Evolutionary conservation across 2,113 vertebrate genomes (phyloP).

Genomic region (Plecotus auritus): DNA sequence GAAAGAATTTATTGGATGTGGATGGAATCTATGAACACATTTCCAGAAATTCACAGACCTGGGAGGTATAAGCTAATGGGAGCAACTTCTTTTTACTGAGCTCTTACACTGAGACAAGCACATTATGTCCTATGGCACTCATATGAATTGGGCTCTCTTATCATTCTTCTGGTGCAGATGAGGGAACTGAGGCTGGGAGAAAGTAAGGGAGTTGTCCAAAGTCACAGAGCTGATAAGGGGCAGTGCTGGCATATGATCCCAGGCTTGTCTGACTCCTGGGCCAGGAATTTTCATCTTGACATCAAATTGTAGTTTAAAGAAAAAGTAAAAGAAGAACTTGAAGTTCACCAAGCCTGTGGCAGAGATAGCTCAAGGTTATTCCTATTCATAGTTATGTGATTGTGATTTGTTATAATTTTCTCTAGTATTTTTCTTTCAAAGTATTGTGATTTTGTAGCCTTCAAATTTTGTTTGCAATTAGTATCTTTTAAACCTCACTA

Average conservation of each 20-base stretch:
- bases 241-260: background rate
- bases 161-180: background rate
- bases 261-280: background rate
- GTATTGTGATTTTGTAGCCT: conserved; percentile 3
- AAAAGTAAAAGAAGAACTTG: background rate
- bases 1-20: background rate
- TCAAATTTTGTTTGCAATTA: conserved; percentile 19
- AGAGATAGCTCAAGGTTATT: conserved; percentile 50
- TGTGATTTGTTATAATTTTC: conserved; percentile 35
- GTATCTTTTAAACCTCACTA: background rate
- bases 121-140: background rate
- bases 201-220: conserved; percentile 3
- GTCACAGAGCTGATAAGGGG: background rate
- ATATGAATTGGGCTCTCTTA: background rate
- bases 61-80: background rate
- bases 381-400: conserved; percentile 22
- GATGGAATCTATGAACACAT: background rate
- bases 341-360: background rate
- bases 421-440: conserved; percentile 31
- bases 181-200: background rate
- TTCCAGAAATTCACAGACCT: background rate
- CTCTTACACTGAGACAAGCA: background rate
- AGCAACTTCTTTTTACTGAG: background rate
- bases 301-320: conserved; percentile 5
- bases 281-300: background rate